phyloP scores from a whole-genome alignment of 2,113 vertebrate species.

The Cryptoleucopteryx plumbea region DNA sequence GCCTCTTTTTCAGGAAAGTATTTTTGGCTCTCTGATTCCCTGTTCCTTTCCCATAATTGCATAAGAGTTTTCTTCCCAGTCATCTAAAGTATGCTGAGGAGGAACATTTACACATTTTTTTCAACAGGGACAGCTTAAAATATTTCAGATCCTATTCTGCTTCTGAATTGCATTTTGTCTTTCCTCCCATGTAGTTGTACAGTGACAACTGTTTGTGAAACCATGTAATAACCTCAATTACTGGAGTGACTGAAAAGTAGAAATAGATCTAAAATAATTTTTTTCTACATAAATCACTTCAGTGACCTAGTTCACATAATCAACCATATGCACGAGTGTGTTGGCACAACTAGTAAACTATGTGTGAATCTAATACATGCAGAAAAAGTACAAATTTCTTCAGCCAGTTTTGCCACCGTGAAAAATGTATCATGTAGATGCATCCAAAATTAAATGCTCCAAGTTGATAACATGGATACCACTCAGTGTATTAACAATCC shows the following conservation, averaged over 20 bases:
- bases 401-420: neutral
- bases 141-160: neutral
- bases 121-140: neutral
- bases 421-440: neutral
- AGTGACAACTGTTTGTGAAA: neutral
- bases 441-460: neutral
- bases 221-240: neutral
- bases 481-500: neutral
- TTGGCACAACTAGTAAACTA: neutral
- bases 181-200: neutral
- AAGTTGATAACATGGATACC: neutral
- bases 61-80: neutral
- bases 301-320: neutral
- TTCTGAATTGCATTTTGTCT: neutral
- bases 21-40: neutral
- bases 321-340: neutral
- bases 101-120: neutral
- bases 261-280: neutral
- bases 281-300: neutral
- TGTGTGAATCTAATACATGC: neutral
- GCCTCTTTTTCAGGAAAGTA: neutral
- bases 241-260: neutral
- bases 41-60: neutral
- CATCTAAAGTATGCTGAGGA: neutral
- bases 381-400: neutral